Evolutionary conservation across 2,888 invertebrate genomes (phyloP), one percentile per base, ranked within the genome.

Genomic region (Acanthococcus lagerstroemiae): DNA sequence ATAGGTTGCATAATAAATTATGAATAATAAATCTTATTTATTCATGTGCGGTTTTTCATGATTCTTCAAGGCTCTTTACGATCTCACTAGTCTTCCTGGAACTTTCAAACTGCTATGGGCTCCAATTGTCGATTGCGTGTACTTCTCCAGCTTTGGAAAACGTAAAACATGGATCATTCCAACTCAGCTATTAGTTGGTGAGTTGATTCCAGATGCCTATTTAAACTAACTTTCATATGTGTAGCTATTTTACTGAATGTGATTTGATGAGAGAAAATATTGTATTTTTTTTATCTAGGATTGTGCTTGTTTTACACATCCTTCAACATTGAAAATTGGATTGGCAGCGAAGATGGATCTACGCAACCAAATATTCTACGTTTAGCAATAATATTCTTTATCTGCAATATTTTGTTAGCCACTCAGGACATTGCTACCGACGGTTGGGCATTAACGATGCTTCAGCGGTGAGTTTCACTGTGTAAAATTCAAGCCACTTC

Each of bases 161-260:
- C 80, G 99, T 68, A 99, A 99, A 80, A 92, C 90, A 5, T 92
- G 92, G 92, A 82, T 99, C 17, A 87, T 97, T 45, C 96, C 96
- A 0, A 86, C 88, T 1, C 96, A 97, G 75, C n/a, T n/a, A n/a
- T n/a, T n/a, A n/a, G n/a, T n/a, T n/a, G n/a, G n/a, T n/a, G n/a
- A n/a, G n/a, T n/a, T n/a, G n/a, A n/a, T n/a, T n/a, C n/a, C n/a
- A n/a, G n/a, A n/a, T n/a, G n/a, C n/a, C n/a, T n/a, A n/a, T n/a
- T n/a, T n/a, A n/a, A n/a, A n/a, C n/a, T n/a, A n/a, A n/a, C n/a
- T n/a, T n/a, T n/a, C n/a, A n/a, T n/a, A n/a, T n/a, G n/a, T n/a
- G n/a, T n/a, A n/a, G n/a, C n/a, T n/a, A n/a, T n/a, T n/a, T n/a
- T n/a, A n/a, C n/a, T n/a, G n/a, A n/a, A n/a, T n/a, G n/a, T n/a